Base-by-base conservation (phyloP, 2,113 vertebrate genomes). In the Pleuronectes platessa region DNA sequence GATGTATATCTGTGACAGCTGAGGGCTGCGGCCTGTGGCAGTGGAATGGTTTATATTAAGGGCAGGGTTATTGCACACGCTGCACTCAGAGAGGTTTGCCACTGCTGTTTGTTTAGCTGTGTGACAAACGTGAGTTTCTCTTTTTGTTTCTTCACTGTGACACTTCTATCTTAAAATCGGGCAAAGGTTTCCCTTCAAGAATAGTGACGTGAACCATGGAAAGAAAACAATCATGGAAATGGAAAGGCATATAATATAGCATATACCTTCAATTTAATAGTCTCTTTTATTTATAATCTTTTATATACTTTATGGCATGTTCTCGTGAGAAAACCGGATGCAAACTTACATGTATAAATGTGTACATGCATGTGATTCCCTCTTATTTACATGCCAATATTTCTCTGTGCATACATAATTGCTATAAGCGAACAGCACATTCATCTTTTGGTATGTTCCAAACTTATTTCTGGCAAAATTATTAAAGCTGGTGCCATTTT, bases 11-110 rank as follows among this genome's bases (percentile, higher is more conserved):
- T 87, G 76, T 88, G 88, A 90, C 83, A 88, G 74, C 85, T 79
- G 67, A 89, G 86, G 31, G 72, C 69, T 58, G 53, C 47, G 65
- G 78, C 89, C 85, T 68, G 81, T 78, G 77, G 90, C 88, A 71
- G 71, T 60, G 51, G 81, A 61, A 66, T 92, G 92, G 84, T 92
- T 93, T 83, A 65, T 67, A 89, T 91, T 88, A 90, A 81, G 67
- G 18, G 51, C 3, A 77, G 82, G 71, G 73, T 80, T 54, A 15
- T n/a, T 72, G 55, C 49, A 56, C 68, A 61, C 3, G 23, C 58
- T 65, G 62, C 63, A 78, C 47, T 84, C 51, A 27, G 6, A 68
- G 61, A 65, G 45, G 49, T 47, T 63, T 69, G 72, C 62, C 74
- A 65, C 21, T 76, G 54, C 13, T 47, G 40, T 72, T 78, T 79